phyloP scores from a whole-genome alignment of 2,888 invertebrate species.

The Gasteruption jaculator region DNA sequence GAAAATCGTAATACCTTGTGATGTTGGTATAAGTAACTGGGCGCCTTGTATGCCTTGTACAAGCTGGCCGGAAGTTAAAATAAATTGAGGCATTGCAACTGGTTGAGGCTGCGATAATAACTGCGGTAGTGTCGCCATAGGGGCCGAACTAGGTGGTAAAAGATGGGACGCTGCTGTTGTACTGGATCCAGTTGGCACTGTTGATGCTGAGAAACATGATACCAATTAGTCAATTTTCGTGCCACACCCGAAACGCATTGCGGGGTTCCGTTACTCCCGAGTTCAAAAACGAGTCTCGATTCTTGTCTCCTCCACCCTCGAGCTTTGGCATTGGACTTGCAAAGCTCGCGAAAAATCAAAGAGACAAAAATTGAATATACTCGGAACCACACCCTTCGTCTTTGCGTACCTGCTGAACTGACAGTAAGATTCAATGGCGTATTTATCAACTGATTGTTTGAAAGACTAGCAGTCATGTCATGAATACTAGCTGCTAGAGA shows the following conservation, averaged over 20 bases:
- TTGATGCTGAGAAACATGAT: no score
- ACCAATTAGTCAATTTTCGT: no score
- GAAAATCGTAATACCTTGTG: constrained; percentile 84
- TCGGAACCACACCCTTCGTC: neutral
- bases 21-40: constrained; percentile 91
- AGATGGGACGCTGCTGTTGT: constrained; percentile 45
- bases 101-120: constrained; percentile 59
- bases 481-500: constrained; percentile 62
- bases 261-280: no score
- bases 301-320: no score
- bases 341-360: no score
- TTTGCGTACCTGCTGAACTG: constrained; percentile 55
- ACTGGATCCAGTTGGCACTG: constrained; percentile 47
- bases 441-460: constrained; percentile 65
- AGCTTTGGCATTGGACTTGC: no score
- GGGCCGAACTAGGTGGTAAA: constrained; percentile 46
- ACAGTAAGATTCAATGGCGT: constrained; percentile 81
- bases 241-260: no score
- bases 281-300: no score
- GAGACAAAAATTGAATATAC: no score
- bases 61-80: constrained; percentile 85
- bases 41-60: constrained; percentile 91
- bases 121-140: constrained; percentile 60
- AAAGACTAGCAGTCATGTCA: constrained; percentile 56
- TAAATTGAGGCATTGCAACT: constrained; percentile 84